phyloP scores from a whole-genome alignment of 2,888 invertebrate genomes.

The Microctonus brassicae region DNA sequence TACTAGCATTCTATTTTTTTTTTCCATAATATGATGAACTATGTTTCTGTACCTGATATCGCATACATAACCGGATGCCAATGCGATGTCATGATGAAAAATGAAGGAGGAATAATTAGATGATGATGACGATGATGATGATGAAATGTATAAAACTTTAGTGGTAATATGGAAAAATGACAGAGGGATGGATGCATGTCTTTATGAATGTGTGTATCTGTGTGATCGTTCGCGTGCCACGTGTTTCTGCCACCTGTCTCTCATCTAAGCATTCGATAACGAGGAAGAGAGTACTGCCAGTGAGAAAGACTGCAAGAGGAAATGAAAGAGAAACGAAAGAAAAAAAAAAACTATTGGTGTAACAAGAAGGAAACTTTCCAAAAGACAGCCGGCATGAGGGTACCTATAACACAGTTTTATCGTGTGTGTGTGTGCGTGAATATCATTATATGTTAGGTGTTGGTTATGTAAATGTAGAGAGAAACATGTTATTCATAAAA shows the following conservation, averaged over 20 bases:
- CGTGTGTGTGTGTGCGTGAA: too few species aligned
- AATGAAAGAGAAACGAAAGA: conserved; percentile 9
- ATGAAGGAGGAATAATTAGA: neutral
- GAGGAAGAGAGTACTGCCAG: conserved; percentile 8
- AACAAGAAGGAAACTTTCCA: neutral
- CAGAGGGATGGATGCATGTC: conserved; percentile 10
- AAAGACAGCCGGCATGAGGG: conserved; percentile 5
- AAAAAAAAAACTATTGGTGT: neutral
- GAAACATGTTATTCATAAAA: too few species aligned
- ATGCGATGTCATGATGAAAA: neutral
- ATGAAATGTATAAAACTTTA: neutral
- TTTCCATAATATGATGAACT: neutral
- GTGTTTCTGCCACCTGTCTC: conserved; percentile 48
- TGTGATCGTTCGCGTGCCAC: conserved; percentile 45
- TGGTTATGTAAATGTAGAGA: too few species aligned
- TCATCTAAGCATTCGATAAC: conserved; percentile 31
- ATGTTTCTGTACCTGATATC: too few species aligned
- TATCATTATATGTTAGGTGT: too few species aligned
- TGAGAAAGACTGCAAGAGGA: neutral
- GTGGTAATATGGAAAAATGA: neutral
- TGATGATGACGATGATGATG: neutral
- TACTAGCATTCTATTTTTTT: neutral
- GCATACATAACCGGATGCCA: neutral
- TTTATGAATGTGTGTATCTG: neutral
- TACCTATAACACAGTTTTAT: neutral